Evolutionary conservation across 2,797 vertebrate genomes (phyloP).

Genomic region (Pelochelys cantorii): DNA sequence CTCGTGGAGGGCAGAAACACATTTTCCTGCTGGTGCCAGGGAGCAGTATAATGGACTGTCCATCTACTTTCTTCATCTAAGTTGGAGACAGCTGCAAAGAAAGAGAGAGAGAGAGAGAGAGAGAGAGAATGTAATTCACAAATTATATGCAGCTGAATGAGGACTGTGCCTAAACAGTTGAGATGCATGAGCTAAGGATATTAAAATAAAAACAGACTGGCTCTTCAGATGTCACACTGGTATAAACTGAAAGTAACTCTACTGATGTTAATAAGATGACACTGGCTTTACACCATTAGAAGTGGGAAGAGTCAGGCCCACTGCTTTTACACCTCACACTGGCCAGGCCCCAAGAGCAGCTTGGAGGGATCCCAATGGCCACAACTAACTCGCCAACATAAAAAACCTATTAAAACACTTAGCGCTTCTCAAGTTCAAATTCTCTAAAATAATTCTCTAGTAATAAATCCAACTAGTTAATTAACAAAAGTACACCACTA

Average conservation of each 20-base stretch:
- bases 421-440: constrained; percentile 30
- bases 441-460: background rate
- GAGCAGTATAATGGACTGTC: constrained; percentile 96
- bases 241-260: background rate
- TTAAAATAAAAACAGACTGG: background rate
- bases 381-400: background rate
- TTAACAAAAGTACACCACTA: background rate
- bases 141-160: background rate
- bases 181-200: background rate
- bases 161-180: background rate
- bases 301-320: background rate
- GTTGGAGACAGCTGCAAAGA: constrained; percentile 92
- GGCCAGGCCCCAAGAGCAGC: background rate
- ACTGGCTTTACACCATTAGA: accelerated
- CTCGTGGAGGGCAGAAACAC: constrained; percentile 93
- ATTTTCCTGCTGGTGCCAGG: constrained; percentile 98
- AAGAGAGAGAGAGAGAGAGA: constrained; percentile 40
- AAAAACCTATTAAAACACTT: background rate
- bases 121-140: background rate
- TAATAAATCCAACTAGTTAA: background rate
- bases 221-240: background rate
- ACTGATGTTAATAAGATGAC: background rate
- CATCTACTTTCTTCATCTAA: constrained; percentile 98
- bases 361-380: background rate
- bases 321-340: background rate